Conservation (phyloP, 2,797 vertebrate genomes). For the Eutrigla gurnardus region DNA sequence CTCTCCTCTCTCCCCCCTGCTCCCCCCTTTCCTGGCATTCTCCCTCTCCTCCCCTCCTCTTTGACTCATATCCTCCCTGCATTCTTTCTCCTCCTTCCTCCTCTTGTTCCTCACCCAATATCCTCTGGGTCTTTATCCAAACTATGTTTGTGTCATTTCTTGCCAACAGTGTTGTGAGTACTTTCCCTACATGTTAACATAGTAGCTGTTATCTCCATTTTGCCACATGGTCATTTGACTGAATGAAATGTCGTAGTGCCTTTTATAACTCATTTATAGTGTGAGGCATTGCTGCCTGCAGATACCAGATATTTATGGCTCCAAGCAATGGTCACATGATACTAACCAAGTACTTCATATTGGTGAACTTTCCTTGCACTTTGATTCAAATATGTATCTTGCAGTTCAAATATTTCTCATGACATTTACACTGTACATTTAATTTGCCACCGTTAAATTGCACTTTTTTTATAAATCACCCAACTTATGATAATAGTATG, state of each 20-base stretch:
- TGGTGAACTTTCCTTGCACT: neutral
- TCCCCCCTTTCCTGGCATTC: conserved; percentile 44
- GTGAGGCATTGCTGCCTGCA: neutral
- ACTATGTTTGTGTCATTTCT: conserved; percentile 28
- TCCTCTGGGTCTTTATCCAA: conserved; percentile 15
- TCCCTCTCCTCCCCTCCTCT: conserved; percentile 35
- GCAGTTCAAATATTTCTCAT: neutral
- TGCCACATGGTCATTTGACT: conserved; percentile 9
- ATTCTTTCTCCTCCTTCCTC: conserved; percentile 53
- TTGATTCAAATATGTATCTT: neutral
- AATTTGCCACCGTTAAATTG: neutral
- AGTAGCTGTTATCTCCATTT: conserved; percentile 1
- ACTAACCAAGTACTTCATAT: neutral
- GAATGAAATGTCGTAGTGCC: neutral
- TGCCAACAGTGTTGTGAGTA: conserved; percentile 16
- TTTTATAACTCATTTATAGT: neutral
- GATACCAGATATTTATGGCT: neutral
- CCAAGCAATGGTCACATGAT: neutral
- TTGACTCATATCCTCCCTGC: conserved; percentile 67
- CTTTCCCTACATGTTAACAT: neutral
- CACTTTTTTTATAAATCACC: neutral
- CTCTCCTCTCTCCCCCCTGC: neutral
- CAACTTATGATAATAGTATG: conserved; percentile 1
- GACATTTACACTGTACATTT: neutral
- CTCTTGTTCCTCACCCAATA: conserved; percentile 43